Evolutionary conservation across 2,888 invertebrate species (phyloP).

Genomic region (Erebia epiphron): DNA sequence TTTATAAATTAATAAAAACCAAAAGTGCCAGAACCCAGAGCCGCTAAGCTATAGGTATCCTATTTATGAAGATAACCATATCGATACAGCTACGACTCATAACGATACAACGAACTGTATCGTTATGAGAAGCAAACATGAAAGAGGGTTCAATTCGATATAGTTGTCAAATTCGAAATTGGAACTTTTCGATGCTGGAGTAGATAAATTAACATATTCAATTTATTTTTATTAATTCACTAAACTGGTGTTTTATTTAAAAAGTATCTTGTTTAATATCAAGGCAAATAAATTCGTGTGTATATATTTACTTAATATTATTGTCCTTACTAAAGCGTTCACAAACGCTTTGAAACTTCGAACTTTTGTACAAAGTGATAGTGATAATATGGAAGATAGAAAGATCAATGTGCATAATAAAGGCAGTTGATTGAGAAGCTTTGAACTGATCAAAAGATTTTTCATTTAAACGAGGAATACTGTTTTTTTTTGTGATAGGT

Average conservation of each 20-base stretch:
- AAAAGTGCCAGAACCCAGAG: too few relatives aligned
- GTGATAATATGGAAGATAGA: not conserved
- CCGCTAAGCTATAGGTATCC: too few relatives aligned
- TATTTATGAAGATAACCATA: too few relatives aligned
- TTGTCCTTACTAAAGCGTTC: not conserved
- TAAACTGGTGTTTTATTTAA: not conserved
- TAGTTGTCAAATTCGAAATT: too few relatives aligned
- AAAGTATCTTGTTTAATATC: not conserved
- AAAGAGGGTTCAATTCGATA: too few relatives aligned
- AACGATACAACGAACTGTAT: too few relatives aligned
- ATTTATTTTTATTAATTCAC: too few relatives aligned
- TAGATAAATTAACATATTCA: too few relatives aligned
- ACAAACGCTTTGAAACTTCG: not conserved
- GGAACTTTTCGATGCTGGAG: too few relatives aligned
- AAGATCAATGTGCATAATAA: not conserved
- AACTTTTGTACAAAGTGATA: not conserved
- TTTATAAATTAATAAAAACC: too few relatives aligned
- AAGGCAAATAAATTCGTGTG: not conserved
- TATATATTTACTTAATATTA: not conserved
- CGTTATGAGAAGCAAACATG: too few relatives aligned
- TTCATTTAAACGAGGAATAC: constrained; percentile 16
- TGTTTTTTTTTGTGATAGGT: constrained; percentile 8
- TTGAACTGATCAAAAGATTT: constrained; percentile 5
- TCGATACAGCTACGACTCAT: too few relatives aligned
- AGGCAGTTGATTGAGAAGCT: not conserved